Percentiles rank a stretch among this genome's conserved stretches.
These are phyloP conservation scores for Acleris emargana DNA, from an alignment of 2,888 invertebrate species.

Conservation along the genomic window DNA sequence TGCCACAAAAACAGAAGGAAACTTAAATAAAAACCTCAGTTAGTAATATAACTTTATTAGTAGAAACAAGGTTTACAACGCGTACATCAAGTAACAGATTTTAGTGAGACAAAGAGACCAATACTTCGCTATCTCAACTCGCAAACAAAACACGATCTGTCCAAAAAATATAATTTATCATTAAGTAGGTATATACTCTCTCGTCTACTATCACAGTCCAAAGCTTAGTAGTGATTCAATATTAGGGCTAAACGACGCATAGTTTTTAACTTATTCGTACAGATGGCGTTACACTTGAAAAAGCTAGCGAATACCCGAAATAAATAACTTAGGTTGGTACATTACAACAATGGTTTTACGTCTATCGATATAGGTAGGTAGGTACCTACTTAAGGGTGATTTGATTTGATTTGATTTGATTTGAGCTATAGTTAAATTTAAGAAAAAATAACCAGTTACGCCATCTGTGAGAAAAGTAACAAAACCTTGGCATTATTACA, in stretches of 20 bases:
- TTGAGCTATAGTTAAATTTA: too few species aligned
- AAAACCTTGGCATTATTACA: too few species aligned
- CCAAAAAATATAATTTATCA: constrained; percentile 59
- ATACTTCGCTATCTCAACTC: constrained; percentile 48
- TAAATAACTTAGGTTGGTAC: too few species aligned
- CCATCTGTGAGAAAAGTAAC: too few species aligned
- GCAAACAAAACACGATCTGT: constrained; percentile 50
- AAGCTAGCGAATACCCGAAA: too few species aligned
- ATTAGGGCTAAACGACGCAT: not conserved
- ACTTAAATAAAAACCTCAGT: not conserved
- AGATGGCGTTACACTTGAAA: too few species aligned
- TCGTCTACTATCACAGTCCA: constrained; percentile 78
- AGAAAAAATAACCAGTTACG: too few species aligned
- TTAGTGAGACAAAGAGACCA: constrained; percentile 51
- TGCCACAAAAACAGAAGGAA: too few species aligned
- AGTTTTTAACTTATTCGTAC: not conserved
- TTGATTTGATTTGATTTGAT: too few species aligned
- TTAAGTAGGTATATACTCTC: constrained; percentile 56
- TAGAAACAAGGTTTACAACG: constrained; percentile 38
- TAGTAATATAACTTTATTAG: constrained; percentile 39
- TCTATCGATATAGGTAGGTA: too few species aligned
- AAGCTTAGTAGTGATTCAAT: constrained; percentile 55
- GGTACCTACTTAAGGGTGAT: too few species aligned
- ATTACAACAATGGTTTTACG: too few species aligned
- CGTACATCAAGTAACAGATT: constrained; percentile 51